Evolutionary conservation across 2,797 vertebrate genomes (phyloP).

Genomic region (Acridotheres tristis): DNA sequence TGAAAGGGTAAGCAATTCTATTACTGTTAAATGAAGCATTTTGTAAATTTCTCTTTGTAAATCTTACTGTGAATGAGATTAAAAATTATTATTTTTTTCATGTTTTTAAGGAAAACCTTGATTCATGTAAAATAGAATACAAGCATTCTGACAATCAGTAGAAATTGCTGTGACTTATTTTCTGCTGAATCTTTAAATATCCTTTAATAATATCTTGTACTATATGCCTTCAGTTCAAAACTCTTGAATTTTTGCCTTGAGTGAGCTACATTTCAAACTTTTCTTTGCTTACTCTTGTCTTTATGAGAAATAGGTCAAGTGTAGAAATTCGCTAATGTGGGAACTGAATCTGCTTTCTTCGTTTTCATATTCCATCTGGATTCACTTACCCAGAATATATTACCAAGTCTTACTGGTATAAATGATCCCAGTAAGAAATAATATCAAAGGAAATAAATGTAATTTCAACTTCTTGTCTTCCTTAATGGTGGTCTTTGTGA

Average conservation of each 20-base stretch:
- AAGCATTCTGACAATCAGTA: background rate
- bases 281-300: background rate
- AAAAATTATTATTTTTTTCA: background rate
- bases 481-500: background rate
- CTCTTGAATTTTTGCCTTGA: background rate
- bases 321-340: background rate
- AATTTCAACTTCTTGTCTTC: background rate
- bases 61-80: background rate
- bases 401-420: background rate
- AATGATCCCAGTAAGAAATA: background rate
- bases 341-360: background rate
- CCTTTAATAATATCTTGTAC: background rate
- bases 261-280: background rate
- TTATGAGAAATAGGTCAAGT: background rate
- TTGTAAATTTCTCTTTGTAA: background rate
- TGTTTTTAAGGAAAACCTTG: background rate
- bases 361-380: background rate
- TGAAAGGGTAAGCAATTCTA: background rate
- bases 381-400: background rate
- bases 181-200: background rate
- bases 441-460: background rate
- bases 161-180: background rate
- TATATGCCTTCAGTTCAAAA: background rate
- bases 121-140: background rate
- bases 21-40: background rate